Base-by-base conservation (phyloP, 2,888 invertebrate species). In the Leucoptera coffeella region DNA sequence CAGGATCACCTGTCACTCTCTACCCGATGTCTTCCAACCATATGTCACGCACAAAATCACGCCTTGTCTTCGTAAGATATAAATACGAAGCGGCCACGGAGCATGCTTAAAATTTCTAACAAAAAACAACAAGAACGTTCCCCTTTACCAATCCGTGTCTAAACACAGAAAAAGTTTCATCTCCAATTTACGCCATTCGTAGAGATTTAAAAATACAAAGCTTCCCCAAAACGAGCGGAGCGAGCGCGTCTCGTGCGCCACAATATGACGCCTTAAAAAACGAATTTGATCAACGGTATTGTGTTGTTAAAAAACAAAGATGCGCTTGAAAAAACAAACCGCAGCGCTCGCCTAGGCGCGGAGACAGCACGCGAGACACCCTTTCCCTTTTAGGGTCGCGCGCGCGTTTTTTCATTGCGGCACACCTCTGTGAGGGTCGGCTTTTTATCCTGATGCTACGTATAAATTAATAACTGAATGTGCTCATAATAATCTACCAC, bases 391-490 rank as follows among this genome's bases (percentile, higher is more conserved):
- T 58, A 60, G 54, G 51, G 65, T 48, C 65, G 62, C 69, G 69
- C 45, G 62, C 55, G 45, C 22, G 21, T 58, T 67, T 59, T 55
- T 55, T 51, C 46, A 42, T 52, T n/a, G n/a, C n/a, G n/a, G n/a
- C n/a, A n/a, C n/a, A n/a, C n/a, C 55, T 52, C 55, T 52, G 47
- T 55, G 51, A 56, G 59, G 67, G 67, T 67, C 57, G 55, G 45
- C 49, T 61, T 67, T 65, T 67, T 62, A 55, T 59, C 44, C 46
- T 52, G 56, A 59, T 53, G 51, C 54, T 48, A 54, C 61, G 56
- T 67, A 69, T 69, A 69, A 69, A 69, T 69, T 69, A 69, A 69
- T 67, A 69, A 67, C 60, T 52, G 65, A 64, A 65, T 54, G 65
- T 59, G 65, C 58, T 59, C 59, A 57, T 69, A n/a, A n/a, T n/a